Evolutionary conservation across 2,888 invertebrate species (phyloP), one percentile per base, ranked within the genome.

Genomic region (Leptinotarsa peninsularis): DNA sequence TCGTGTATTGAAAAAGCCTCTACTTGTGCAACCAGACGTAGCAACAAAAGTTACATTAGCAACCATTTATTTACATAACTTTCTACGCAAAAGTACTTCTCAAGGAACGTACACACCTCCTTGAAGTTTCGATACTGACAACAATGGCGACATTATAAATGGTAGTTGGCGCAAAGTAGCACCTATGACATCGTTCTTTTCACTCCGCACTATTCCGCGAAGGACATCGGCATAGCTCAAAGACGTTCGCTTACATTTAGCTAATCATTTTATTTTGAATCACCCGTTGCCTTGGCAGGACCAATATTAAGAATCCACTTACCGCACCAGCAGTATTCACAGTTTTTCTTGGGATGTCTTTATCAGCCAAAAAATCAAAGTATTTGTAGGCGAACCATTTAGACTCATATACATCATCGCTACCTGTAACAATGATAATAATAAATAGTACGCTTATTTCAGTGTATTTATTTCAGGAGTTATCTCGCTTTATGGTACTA

Each of bases 41-140:
- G 77, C 77, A 66, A 72, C 71, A 17, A 74, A 73, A 69, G 58
- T 69, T 49, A 58, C 68, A 13, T 54, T 76, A 58, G 66, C 73
- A 27, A 23, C 43, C 17, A 69, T 76, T 13, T 50, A 56, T 66
- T 71, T 76, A 54, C 71, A 74, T 21, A 74, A 76, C 17, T 76
- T 63, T 71, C 49, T 76, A 49, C 58, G 67, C 56, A 56, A 56
- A 60, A 21, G 14, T 60, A 56, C 56, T 17, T 66, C 33, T 33
- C 56, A 63, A 23, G 50, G 49, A 74, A 60, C 70, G 43, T 21
- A 74, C n/a, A 54, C 54, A n/a, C 54, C 54, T 54, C 67, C 60
- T 60, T 52, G 63, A 63, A 50, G 21, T 63, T 63, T 71, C 33
- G 71, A 71, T 49, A 63, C 60, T 63, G 49, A 71, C 15, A 60